Evolutionary conservation across 2,797 vertebrate species (phyloP), one percentile per base, ranked within the genome.

Genomic region (Nannoperca australis): DNA sequence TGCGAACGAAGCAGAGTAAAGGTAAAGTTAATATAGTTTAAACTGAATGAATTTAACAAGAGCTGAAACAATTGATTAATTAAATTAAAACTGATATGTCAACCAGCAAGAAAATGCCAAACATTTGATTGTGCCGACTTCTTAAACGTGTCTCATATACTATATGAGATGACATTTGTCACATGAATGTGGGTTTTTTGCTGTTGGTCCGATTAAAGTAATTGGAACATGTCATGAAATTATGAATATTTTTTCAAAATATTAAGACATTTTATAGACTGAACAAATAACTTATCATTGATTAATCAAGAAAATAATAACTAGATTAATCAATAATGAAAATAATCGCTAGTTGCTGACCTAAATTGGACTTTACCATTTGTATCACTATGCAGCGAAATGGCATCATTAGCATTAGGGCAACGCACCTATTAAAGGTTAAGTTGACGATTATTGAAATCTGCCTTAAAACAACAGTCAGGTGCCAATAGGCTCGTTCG

Each of bases 1-100:
- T 99, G 92, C 73, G 0, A 10, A 69, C 9, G 10, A 15, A 51
- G 12, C 2, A 45, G 1, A 47, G 24, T 1, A 13, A 38, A 42
- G 40, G 30, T 12, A 40, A 47, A 51, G 20, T 53, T 18, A 54
- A 44, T 44, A 12, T 8, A 3, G 24, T 13, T 7, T 75, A 2
- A 50, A n/a, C 7, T 22, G 18, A 3, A 7, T 59, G 18, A 53
- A 49, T 59, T 66, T 49, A 30, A 54, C 20, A 36, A 0, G 11
- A 50, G 54, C 49, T 60, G 24, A 76, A 55, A 73, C n/a, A 61
- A 40, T 38, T 38, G 3, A 11, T 65, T 1, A 2, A 50, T 60
- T 13, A 15, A 32, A 32, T 32, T 32, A 6, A 32, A 32, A 44
- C 9, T 50, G 34, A 63, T 45, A 36, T 15, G 5, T 27, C 12